Percentiles rank a stretch among this genome's conserved stretches.
These are phyloP conservation scores for Pelodiscus sinensis DNA, from an alignment of 2,113 vertebrate genomes.

Conservation along the genomic window DNA sequence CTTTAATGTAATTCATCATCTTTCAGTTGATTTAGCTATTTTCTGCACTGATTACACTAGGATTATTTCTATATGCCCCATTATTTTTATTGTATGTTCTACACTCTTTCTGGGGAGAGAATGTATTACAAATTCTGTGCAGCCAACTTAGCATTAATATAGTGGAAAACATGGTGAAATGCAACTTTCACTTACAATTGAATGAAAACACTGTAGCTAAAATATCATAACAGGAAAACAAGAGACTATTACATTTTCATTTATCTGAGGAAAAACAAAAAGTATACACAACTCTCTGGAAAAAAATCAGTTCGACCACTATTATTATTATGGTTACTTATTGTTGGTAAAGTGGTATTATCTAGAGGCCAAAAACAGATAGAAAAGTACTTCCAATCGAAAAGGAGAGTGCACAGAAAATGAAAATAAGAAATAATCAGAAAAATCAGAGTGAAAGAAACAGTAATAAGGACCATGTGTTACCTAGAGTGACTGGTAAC, in stretches of 20 bases:
- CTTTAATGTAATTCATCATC: background rate
- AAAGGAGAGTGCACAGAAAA: background rate
- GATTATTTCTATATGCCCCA: background rate
- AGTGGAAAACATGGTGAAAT: constrained; percentile 1
- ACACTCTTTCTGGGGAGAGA: background rate
- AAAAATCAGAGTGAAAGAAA: background rate
- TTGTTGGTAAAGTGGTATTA: background rate
- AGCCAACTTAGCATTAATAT: background rate
- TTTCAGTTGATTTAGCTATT: constrained; percentile 12
- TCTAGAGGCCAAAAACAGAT: background rate
- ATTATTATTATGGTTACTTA: background rate
- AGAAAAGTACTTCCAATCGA: background rate
- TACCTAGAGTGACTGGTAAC: background rate
- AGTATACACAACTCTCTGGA: background rate
- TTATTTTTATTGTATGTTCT: constrained; percentile 23
- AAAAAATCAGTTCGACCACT: background rate
- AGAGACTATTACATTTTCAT: background rate
- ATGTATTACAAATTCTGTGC: constrained; percentile 7
- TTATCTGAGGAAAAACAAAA: background rate
- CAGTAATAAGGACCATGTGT: background rate
- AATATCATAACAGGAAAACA: background rate
- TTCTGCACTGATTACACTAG: constrained; percentile 22
- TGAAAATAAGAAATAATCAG: background rate
- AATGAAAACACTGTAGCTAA: constrained; percentile 25
- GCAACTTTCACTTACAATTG: background rate